Conservation (phyloP, 2,113 vertebrate species). For the Bungarus multicinctus region DNA sequence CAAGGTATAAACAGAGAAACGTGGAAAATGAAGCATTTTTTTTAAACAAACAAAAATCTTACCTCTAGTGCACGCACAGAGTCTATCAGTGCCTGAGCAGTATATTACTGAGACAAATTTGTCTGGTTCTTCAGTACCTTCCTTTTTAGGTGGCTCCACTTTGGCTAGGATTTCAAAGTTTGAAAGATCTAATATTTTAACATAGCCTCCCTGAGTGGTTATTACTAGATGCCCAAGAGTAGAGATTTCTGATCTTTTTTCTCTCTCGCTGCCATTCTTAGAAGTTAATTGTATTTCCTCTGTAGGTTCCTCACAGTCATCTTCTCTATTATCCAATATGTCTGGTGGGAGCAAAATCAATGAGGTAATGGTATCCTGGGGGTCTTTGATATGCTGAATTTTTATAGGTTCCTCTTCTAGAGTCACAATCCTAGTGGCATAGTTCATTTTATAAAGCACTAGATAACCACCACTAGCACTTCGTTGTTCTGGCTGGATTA, state of each 20-base stretch:
- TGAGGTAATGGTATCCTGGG: constrained; percentile 93
- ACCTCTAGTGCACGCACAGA: constrained; percentile 99
- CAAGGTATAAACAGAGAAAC: background rate
- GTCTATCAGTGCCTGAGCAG: constrained; percentile 97
- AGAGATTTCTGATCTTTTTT: constrained; percentile 80
- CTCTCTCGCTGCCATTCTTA: constrained; percentile 82
- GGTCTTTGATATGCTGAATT: constrained; percentile 95
- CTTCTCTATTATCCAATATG: constrained; percentile 92
- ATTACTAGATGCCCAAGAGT: constrained; percentile 95
- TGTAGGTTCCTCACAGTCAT: constrained; percentile 88
- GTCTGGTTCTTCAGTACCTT: constrained; percentile 89
- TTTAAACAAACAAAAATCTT: constrained; percentile 45
- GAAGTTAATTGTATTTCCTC: constrained; percentile 84
- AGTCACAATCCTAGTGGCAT: constrained; percentile 94
- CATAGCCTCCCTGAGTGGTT: constrained; percentile 93
- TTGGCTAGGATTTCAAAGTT: constrained; percentile 95
- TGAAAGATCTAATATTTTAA: constrained; percentile 96
- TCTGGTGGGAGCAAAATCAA: constrained; percentile 94
- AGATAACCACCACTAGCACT: constrained; percentile 88
- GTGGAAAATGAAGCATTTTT: background rate
- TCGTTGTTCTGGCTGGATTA: constrained; percentile 87
- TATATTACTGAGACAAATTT: constrained; percentile 97
- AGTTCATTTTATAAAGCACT: constrained; percentile 97
- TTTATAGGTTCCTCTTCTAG: constrained; percentile 94
- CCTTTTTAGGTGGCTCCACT: constrained; percentile 95